Evolutionary conservation across 2,797 vertebrate species (phyloP).

Genomic region (Furcifer pardalis): DNA sequence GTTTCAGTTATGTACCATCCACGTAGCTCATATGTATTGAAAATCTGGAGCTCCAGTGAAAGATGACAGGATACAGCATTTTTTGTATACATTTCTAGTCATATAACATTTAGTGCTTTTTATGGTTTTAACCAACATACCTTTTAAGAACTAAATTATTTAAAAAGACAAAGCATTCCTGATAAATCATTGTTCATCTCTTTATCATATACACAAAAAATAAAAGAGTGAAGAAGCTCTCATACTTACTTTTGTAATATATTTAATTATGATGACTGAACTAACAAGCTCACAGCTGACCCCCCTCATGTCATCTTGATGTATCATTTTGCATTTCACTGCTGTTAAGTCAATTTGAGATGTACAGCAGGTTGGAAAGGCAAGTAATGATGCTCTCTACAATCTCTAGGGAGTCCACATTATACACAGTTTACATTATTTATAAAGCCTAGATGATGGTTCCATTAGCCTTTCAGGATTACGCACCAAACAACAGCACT

Average conservation of each 20-base stretch:
- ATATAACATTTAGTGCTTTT: background rate
- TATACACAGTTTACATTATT: constrained; percentile 99
- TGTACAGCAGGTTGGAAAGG: constrained; percentile 91
- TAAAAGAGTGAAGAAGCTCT: constrained; percentile 14
- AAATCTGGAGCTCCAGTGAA: constrained; percentile 9
- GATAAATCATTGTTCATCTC: constrained; percentile 38
- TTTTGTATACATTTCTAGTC: background rate
- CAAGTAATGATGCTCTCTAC: constrained; percentile 98
- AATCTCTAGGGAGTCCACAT: constrained; percentile 88
- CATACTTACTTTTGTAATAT: constrained; percentile 71
- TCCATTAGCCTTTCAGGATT: constrained; percentile 89
- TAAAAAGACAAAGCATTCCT: background rate
- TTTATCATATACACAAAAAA: constrained; percentile 62
- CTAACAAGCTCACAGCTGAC: constrained; percentile 84
- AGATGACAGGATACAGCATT: constrained; percentile 23
- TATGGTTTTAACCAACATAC: no score
- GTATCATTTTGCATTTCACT: constrained; percentile 98
- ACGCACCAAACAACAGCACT: constrained; percentile 65
- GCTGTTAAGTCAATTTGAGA: constrained; percentile 99
- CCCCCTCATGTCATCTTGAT: constrained; percentile 85
- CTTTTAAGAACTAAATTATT: no score
- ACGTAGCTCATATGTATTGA: background rate
- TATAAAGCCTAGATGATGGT: constrained; percentile 94
- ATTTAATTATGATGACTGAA: constrained; percentile 83
- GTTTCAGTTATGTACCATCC: no score